Percentiles rank a stretch among this genome's conserved stretches.
These are phyloP conservation scores for Mohoua ochrocephala DNA, from an alignment of 2,113 vertebrate genomes.

Conservation along the genomic window DNA sequence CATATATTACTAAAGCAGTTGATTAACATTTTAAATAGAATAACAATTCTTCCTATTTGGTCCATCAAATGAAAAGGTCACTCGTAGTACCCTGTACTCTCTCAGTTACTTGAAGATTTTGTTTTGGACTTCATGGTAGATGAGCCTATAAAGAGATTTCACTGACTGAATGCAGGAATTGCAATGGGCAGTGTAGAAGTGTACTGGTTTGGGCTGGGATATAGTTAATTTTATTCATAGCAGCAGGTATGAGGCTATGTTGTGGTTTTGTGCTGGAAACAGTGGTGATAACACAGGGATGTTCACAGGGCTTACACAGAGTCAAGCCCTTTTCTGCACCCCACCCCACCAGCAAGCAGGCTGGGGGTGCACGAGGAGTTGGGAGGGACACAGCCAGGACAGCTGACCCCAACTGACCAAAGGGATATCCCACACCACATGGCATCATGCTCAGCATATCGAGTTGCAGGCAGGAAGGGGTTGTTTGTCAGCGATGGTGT, in stretches of 20 bases:
- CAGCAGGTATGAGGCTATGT: neutral
- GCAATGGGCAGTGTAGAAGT: neutral
- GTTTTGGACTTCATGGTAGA: neutral
- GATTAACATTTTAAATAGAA: neutral
- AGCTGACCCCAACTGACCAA: neutral
- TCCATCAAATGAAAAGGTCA: neutral
- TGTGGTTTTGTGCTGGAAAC: neutral
- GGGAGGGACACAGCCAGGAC: neutral
- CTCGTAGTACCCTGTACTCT: neutral
- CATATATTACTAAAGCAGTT: neutral
- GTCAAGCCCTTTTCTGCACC: neutral
- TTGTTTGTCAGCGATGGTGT: accelerated
- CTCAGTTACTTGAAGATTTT: neutral
- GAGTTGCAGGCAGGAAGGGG: neutral
- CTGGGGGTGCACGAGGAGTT: neutral
- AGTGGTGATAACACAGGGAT: neutral
- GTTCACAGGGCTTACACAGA: neutral
- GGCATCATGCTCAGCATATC: neutral
- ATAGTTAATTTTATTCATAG: neutral
- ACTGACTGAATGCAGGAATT: neutral
- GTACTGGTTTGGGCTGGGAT: neutral
- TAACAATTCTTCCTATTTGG: neutral
- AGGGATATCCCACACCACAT: neutral
- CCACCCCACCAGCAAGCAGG: neutral
- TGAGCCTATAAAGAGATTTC: neutral